Evolutionary conservation across 2,888 invertebrate genomes (phyloP), one percentile per base, ranked within the genome.

Genomic region (Rambutsinella grinnellia): DNA sequence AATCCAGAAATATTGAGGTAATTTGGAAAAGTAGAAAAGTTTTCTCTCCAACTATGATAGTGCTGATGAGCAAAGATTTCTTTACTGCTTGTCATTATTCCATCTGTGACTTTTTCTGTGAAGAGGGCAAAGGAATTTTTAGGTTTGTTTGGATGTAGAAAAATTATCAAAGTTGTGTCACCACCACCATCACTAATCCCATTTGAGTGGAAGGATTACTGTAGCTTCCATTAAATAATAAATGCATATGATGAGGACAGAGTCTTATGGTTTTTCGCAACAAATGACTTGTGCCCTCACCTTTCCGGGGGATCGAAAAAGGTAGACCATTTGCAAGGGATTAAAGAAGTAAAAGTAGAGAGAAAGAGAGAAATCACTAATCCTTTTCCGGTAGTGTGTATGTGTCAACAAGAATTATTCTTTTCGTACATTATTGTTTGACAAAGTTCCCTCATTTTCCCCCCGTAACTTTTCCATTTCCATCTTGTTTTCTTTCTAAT

Each of bases 211-310:
- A 54, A 6, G 56, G 60, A 74, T 74, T 67, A 67, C 47, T 27
- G 54, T 26, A 24, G 46, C 66, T 49, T 21, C 67, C 74, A 67
- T 67, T 74, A 67, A 67, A 67, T 74, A 67, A 67, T 74, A 54
- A 56, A 67, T 60, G 65, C 36, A 49, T 24, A 23, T 3, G 27
- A 21, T 5, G 19, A 21, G 28, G 17, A 54, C 46, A 6, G 46
- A 17, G 17, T 10, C 28, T 44, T 65, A 19, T 58, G 68, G 63
- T 62, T 76, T 70, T 63, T 58, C 54, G 51, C 10, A 44, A 58
- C 44, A 36, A 36, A 36, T 36, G 36, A 36, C 6, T 46, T 47
- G 26, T n/a, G 23, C 36, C 13, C 13, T 21, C 27, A 51, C 19
- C 36, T 13, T 61, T 54, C 54, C 46, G 1, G 44, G 27, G 15